Percentiles rank a stretch among this genome's conserved stretches.
Evolutionary conservation across 1,140 invertebrate species (phyloP).

Genomic region (Lutraria rhynchaena): DNA sequence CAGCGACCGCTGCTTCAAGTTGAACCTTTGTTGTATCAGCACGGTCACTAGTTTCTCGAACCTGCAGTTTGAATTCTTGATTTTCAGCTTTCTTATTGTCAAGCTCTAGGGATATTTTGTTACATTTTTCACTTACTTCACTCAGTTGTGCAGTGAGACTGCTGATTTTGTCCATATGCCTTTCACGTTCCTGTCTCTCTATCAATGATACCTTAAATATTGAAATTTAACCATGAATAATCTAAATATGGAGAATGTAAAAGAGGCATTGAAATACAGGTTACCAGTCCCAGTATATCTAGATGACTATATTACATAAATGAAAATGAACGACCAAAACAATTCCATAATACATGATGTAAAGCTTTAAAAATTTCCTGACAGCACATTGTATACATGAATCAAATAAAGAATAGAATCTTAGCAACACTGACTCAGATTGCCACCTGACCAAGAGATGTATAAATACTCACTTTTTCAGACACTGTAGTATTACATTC

Average conservation of each 20-base stretch:
- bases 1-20: slow-evolving; percentile 61
- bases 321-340: neutral
- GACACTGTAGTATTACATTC: slow-evolving; percentile 74
- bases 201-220: slow-evolving; percentile 69
- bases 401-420: neutral
- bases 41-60: slow-evolving; percentile 62
- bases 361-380: too few relatives aligned
- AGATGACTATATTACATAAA: too few relatives aligned
- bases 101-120: slow-evolving; percentile 66
- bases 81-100: slow-evolving; percentile 67
- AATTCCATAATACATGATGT: neutral
- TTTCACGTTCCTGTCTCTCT: slow-evolving; percentile 74
- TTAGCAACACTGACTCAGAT: neutral
- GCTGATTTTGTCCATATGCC: slow-evolving; percentile 73
- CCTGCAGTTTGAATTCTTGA: slow-evolving; percentile 62
- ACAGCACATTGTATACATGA: neutral
- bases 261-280: too few relatives aligned
- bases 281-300: too few relatives aligned
- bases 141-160: slow-evolving; percentile 72
- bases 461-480: slow-evolving; percentile 68
- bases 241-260: too few relatives aligned
- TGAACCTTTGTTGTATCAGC: slow-evolving; percentile 63
- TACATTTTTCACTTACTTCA: slow-evolving; percentile 72
- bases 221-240: too few relatives aligned
- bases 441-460: neutral